Base-by-base conservation (phyloP, 2,888 invertebrate species). In the Biston stratarius region DNA sequence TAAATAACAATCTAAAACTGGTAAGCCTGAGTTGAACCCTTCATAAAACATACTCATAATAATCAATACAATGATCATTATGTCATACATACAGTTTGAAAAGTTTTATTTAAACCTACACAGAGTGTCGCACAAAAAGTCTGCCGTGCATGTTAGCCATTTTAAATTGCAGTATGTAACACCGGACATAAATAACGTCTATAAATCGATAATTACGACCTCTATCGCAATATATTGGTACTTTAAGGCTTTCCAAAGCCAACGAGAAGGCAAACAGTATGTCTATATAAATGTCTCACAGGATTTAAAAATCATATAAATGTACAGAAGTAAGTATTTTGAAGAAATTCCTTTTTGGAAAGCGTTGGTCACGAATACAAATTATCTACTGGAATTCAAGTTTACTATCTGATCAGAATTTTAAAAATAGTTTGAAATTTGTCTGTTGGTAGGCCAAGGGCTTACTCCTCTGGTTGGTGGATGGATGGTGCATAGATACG, bases 171-270 rank as follows among this genome's bases (percentile, higher is more conserved):
- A 53, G 48, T 34, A 14, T 12, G 44, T 59, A 64, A 59, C 59
- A 59, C 59, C 38, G 11, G 45, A 42, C 65, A 65, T 65, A 66
- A 66, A 61, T 58, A 66, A 58, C 66, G 33, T 51, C 60, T 40
- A 61, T 56, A 61, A 57, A 66, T 57, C 6, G 56, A 52, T 61
- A 66, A 66, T 66, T 61, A 66, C 66, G 14, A 15, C 24, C 36
- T 45, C 48, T 52, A 49, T 51, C 12, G 66, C 66, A 61, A 66
- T 66, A 57, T 66, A 61, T 61, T 52, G 45, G 42, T 42, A 52
- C 52, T 61, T 66, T 61, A 66, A 61, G 61, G 61, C 66, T 40
- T 51, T 11, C 10, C 38, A 8, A 6, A 55, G 55, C 12, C 42
- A 42, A 53, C 15, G 15, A 33, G 55, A 55, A 38, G 49, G 55